Evolutionary conservation across 1,140 invertebrate genomes (phyloP), one percentile per base, ranked within the genome.

Genomic region (Macrostomum lignano): DNA sequence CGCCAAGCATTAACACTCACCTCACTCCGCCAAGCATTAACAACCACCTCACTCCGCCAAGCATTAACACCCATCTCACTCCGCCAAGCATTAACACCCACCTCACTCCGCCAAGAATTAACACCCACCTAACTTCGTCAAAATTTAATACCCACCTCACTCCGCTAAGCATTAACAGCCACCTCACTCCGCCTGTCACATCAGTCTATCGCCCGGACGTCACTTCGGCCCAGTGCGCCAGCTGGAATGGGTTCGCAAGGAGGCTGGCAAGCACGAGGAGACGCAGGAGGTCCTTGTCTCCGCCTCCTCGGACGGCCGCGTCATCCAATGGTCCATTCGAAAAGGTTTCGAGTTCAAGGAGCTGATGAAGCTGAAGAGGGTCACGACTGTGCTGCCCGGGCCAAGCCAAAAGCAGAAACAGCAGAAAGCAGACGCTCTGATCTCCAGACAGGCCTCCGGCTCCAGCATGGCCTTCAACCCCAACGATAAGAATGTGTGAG

Each of bases 331-430:
- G 55, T 48, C 49, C 13, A 53, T 58, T 21, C 43, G 51, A 21
- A 57, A 58, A 42, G 55, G 54, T 31, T 55, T 58, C 43, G 55
- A 58, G 36, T 28, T 15, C 33, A 14, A 36, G 54, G 55, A 58
- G 42, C 40, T 56, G 28, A 55, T 58, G 50, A 46, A 43, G 38
- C 39, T 58, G 26, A 56, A 56, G 39, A 43, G 51, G 39, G 45
- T 54, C 26, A 7, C 26, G 1, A 45, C 45, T 4, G 51, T 48
- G 19, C 43, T 42, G 36, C 44, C 43, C 38, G 46, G 36, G 5
- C 46, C 45, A n/a, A 44, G 44, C 24, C n/a, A n/a, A n/a, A n/a
- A n/a, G n/a, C n/a, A n/a, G n/a, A 36, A 49, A 30, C 47, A 49
- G 34, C 52, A 51, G 42, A 55, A 53, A 42, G 46, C 44, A 10